Base-by-base conservation (phyloP, 2,797 vertebrate species). In the Rhinichthys osculus region DNA sequence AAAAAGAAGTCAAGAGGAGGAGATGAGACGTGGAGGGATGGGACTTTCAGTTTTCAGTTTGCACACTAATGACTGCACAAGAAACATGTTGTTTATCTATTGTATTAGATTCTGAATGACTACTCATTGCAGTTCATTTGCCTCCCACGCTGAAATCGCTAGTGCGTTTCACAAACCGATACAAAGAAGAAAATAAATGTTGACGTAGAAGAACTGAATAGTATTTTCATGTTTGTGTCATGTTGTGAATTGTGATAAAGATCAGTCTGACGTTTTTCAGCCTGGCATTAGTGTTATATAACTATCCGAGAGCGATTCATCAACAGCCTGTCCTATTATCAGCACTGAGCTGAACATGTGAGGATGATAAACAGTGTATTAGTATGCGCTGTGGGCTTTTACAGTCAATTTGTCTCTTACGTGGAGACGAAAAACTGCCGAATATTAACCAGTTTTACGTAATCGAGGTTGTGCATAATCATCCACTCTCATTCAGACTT, bases 381-480 rank as follows among this genome's bases (percentile, higher is more conserved):
- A 89, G 27, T 66, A 19, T 72, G 38, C 42, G 38, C 80, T 84
- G 81, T 33, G 83, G 54, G 40, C 35, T 82, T 80, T 81, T 82
- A 19, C 67, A 23, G 85, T 84, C 78, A 54, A 40, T 73, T 70
- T 80, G 42, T 85, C 62, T 78, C 74, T 81, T 35, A 33, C 6
- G 4, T 27, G 38, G 57, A 42, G 23, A 78, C 23, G 7, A 40
- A 16, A 30, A 62, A 81, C 64, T 69, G 50, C 71, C 66, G 72
- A n/a, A 83, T 52, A 76, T 79, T 64, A 73, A 50, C 77, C 66
- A 1, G 23, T 87, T 73, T 83, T 83, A 85, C 33, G 35, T 69
- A 84, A 84, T 84, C 33, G 33, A 71, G 77, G 70, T 81, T 78
- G 73, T 64, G 66, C 57, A 57, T 66, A 84, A 78, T 62, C 83